Evolutionary conservation across 2,113 vertebrate species (phyloP).

Genomic region (Acinonyx jubatus): DNA sequence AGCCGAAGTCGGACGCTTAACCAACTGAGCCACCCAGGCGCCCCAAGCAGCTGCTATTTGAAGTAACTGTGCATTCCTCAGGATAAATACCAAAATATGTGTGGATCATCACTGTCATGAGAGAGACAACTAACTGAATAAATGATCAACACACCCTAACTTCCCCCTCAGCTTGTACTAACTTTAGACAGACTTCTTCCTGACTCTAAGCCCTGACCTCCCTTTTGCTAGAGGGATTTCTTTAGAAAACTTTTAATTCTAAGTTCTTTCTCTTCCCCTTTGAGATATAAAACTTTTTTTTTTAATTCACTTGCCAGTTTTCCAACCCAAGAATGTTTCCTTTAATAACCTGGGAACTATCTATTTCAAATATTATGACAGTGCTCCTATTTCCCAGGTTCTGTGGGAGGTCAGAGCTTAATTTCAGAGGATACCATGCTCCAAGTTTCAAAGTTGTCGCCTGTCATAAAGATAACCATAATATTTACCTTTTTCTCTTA

Average conservation of each 20-base stretch:
- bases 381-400: not conserved
- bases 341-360: not conserved
- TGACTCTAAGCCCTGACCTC: not conserved
- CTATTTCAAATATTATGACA: not conserved
- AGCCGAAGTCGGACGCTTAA: too few relatives aligned
- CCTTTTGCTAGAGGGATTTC: not conserved
- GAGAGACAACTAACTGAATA: not conserved
- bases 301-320: not conserved
- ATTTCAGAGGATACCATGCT: not conserved
- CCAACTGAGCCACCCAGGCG: too few relatives aligned
- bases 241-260: not conserved
- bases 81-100: not conserved
- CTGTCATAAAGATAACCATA: not conserved
- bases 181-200: not conserved
- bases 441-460: not conserved
- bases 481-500: not conserved
- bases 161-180: not conserved
- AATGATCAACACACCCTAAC: not conserved
- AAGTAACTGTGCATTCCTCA: not conserved
- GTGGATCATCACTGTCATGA: not conserved
- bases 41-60: not conserved
- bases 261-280: not conserved
- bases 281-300: not conserved
- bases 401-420: not conserved
- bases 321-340: not conserved